Base-by-base conservation (phyloP, 2,113 vertebrate species). In the Pteruthius melanotis region DNA sequence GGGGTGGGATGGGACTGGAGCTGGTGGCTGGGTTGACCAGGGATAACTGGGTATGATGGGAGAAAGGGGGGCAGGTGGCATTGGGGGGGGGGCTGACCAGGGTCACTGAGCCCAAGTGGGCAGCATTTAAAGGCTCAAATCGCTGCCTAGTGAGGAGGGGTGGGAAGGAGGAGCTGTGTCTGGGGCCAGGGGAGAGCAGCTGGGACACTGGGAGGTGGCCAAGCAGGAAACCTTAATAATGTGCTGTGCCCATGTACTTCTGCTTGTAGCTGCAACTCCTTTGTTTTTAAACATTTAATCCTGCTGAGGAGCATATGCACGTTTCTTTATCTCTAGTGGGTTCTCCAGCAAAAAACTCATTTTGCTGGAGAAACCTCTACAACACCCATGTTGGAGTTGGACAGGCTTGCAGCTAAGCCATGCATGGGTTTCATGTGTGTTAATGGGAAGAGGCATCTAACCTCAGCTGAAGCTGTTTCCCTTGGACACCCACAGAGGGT, bases 51-150 rank as follows among this genome's bases (percentile, higher is more conserved):
- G 30, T n/a, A 9, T 15, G 4, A 21, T 20, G 26, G 16, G 31
- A 57, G 10, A 33, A 10, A 17, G 52, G 7, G 21, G 15, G 11
- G 21, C 1, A 12, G 23, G 57, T 83, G 66, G 23, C 60, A 17
- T 3, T 35, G 7, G 1, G 1, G 7, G 1, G 1, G 2, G 3
- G 12, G 7, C 59, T 88, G 47, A 35, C 30, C 0, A 0, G 23
- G 9, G 5, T 71, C 60, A 5, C 45, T 83, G 52, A 82, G 44
- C 26, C 30, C 31, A 50, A 44, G 40, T 0, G 1, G 6, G 23
- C 0, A 1, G 31, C 0, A 0, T 69, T 64, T 54, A 68, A 60
- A 74, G 79, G 33, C 42, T 53, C 39, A 27, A 11, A 80, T 66
- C 8, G 15, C 20, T 66, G 40, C 47, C 35, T 52, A 26, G 6